phyloP scores from a whole-genome alignment of 1,140 invertebrate species.

The Bombyx mori region DNA sequence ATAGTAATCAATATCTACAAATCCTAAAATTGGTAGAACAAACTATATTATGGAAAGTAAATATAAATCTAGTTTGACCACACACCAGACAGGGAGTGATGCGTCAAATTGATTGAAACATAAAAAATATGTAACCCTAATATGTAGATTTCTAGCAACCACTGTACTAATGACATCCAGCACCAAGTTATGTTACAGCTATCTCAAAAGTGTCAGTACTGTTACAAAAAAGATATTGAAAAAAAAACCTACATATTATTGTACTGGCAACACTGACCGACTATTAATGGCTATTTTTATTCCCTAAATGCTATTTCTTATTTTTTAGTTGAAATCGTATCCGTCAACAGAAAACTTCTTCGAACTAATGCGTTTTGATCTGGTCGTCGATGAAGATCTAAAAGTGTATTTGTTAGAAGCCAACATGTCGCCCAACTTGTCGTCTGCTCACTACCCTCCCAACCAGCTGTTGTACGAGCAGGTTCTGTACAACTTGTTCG shows the following conservation, averaged over 20 bases:
- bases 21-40: too few relatives aligned
- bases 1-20: too few relatives aligned
- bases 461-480: conserved; percentile 94
- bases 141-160: too few relatives aligned
- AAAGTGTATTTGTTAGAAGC: conserved; percentile 94
- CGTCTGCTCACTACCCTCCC: conserved; percentile 90
- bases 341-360: conserved; percentile 85
- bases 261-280: background rate
- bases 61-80: too few relatives aligned
- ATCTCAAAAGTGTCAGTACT: too few relatives aligned
- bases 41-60: too few relatives aligned
- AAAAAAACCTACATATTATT: background rate
- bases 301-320: background rate
- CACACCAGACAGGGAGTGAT: too few relatives aligned
- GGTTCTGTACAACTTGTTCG: conserved; percentile 89
- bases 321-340: conserved; percentile 47
- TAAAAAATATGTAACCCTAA: too few relatives aligned
- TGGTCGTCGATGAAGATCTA: conserved; percentile 90
- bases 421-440: conserved; percentile 98
- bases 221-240: background rate
- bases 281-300: background rate
- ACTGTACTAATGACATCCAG: too few relatives aligned
- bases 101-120: too few relatives aligned
- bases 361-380: conserved; percentile 94
- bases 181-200: too few relatives aligned